Conservation (phyloP, 1,140 invertebrate genomes). For the Pseudachorutes palmiensis region DNA sequence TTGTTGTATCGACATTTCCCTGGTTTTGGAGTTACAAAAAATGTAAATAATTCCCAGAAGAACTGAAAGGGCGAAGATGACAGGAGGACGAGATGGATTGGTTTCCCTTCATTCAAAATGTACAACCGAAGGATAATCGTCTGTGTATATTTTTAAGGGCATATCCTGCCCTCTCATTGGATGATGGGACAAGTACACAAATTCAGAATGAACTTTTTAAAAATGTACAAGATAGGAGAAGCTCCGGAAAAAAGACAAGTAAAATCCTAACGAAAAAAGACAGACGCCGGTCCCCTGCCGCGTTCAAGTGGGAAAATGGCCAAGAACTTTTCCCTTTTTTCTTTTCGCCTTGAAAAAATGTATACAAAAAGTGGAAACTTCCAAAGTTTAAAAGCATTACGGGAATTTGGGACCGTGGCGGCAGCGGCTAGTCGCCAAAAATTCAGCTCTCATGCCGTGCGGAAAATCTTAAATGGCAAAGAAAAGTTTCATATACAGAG, state of each 20-base stretch:
- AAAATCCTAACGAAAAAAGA: conserved; percentile 16
- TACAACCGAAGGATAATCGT: background rate
- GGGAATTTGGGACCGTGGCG: too few relatives aligned
- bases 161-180: too few relatives aligned
- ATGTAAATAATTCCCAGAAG: conserved; percentile 19
- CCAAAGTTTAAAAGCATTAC: too few relatives aligned
- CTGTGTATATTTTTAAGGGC: too few relatives aligned
- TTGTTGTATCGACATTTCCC: background rate
- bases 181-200: background rate
- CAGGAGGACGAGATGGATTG: conserved; percentile 11
- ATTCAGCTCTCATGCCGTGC: background rate
- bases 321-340: conserved; percentile 19
- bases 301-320: conserved; percentile 32
- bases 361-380: conserved; percentile 17
- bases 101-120: background rate
- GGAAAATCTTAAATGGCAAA: too few relatives aligned
- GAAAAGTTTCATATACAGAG: too few relatives aligned
- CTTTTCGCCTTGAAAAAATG: conserved; percentile 8
- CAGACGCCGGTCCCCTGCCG: conserved; percentile 33
- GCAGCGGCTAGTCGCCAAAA: conserved; percentile 3
- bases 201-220: background rate
- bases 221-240: background rate
- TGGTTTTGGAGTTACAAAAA: background rate
- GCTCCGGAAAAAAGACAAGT: background rate
- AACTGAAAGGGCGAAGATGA: background rate